Base-by-base conservation (phyloP, 2,113 vertebrate species). In the Meleagris gallopavo region DNA sequence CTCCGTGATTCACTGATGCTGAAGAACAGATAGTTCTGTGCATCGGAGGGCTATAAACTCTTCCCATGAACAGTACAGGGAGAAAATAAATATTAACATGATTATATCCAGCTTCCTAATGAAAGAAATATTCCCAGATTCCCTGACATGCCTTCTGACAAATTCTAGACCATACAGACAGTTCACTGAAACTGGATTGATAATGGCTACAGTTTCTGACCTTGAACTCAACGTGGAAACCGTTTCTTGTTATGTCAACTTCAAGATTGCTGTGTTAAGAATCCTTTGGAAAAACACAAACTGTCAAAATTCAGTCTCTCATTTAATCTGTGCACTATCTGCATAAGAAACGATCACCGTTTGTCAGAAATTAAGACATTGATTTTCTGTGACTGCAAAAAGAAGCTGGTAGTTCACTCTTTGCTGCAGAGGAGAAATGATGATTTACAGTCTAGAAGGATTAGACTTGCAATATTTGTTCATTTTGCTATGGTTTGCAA, bases 351-450 rank as follows among this genome's bases (percentile, higher is more conserved):
- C 83, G 74, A 74, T 40, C 65, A 83, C 80, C 32, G 57, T 86
- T 95, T 95, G 83, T 90, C 90, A 90, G 61, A 90, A 78, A 93
- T 86, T 88, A 83, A 90, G 83, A 61, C 52, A 57, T 43, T 81
- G 38, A 34, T 84, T 94, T 90, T 88, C 57, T 90, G 66, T 72
- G 69, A 78, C 69, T 88, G 64, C 72, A 92, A 78, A 93, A 90
- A 67, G 15, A 77, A 96, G 32, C 32, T 83, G 80, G 83, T 76
- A 88, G 70, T 86, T 92, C 83, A 61, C 38, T 78, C 48, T 3
- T 58, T 65, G 41, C 36, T 66, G 77, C 46, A 50, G 46, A 27
- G 30, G 66, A 90, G 36, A 80, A 58, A 88, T 6, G 69, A 10
- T 65, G 67, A 90, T 76, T 80, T 70, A 43, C 27, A 14, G 60